Percentiles rank a stretch among this genome's conserved stretches.
These are phyloP conservation scores for Andricus quercusramuli DNA, from an alignment of 2,888 invertebrate species.

Conservation along the genomic window DNA sequence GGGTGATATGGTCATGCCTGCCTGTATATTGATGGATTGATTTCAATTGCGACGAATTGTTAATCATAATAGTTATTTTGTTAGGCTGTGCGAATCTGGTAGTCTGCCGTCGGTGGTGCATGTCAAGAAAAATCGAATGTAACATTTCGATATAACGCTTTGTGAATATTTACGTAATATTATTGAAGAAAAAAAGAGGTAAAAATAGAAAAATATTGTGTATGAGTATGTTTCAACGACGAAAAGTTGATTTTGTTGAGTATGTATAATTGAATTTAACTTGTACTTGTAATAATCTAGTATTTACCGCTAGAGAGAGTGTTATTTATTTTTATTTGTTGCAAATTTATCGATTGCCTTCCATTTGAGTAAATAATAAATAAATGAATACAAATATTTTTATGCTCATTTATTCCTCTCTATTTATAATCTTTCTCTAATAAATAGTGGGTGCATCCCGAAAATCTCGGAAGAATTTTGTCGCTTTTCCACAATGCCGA, in stretches of 20 bases:
- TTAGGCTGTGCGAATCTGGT: conserved; percentile 77
- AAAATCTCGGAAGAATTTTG: no score
- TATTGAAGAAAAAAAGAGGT: conserved; percentile 53
- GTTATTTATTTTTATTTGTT: conserved; percentile 79
- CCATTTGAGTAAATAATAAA: conserved; percentile 78
- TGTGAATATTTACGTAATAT: conserved; percentile 29
- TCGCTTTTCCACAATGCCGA: no score
- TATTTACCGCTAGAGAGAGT: conserved; percentile 78
- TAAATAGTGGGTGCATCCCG: no score
- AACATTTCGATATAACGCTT: conserved; percentile 43
- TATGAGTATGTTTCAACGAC: conserved; percentile 64
- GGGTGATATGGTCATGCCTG: conserved; percentile 9
- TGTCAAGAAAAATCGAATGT: conserved; percentile 50
- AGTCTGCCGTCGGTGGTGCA: conserved; percentile 67
- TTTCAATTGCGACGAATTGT: conserved; percentile 39
- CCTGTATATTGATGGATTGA: conserved; percentile 40
- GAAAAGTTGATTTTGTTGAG: conserved; percentile 70
- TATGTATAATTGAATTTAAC: conserved; percentile 71
- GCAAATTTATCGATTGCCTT: conserved; percentile 79
- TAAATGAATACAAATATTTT: conserved; percentile 55
- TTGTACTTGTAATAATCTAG: conserved; percentile 71
- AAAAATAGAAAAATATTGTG: conserved; percentile 66
- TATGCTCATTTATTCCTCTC: neutral
- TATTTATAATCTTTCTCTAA: neutral
- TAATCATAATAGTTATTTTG: conserved; percentile 49